These are phyloP conservation scores for Gavialis gangeticus DNA, from an alignment of 2,113 vertebrate species.

Conservation along the genomic window DNA sequence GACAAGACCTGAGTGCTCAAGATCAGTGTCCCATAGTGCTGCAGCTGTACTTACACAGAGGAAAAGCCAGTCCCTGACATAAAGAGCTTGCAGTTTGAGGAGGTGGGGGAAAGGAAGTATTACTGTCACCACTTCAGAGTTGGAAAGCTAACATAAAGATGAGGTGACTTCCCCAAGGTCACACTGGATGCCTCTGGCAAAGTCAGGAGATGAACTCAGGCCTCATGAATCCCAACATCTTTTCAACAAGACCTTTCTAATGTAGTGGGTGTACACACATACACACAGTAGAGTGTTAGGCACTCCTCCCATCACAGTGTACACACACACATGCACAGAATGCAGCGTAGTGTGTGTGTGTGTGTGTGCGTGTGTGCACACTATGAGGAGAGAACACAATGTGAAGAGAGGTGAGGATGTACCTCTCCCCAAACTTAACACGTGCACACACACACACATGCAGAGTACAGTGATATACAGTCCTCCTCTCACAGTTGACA, in stretches of 20 bases:
- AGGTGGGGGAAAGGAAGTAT: neutral
- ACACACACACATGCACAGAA: too few species aligned
- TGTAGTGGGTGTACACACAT: neutral
- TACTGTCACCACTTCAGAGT: neutral
- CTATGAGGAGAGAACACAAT: too few species aligned
- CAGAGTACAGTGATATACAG: too few species aligned
- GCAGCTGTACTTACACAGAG: neutral
- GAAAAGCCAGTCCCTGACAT: fast-evolving
- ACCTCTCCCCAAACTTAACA: too few species aligned
- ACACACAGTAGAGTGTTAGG: neutral
- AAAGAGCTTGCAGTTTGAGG: neutral
- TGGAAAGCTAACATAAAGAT: neutral
- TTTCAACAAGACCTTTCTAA: neutral
- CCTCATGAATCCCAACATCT: too few species aligned
- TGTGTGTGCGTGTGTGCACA: too few species aligned
- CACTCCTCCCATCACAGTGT: neutral
- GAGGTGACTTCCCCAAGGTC: neutral
- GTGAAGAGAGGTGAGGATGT: too few species aligned
- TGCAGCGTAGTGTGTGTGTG: too few species aligned
- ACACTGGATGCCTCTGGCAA: neutral
- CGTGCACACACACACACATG: neutral
- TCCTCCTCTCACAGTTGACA: neutral
- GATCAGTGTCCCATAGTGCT: neutral
- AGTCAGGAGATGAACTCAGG: neutral
- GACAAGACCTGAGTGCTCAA: fast-evolving